Conservation (phyloP, 2,797 vertebrate species). For the Sebastes steindachneri region DNA sequence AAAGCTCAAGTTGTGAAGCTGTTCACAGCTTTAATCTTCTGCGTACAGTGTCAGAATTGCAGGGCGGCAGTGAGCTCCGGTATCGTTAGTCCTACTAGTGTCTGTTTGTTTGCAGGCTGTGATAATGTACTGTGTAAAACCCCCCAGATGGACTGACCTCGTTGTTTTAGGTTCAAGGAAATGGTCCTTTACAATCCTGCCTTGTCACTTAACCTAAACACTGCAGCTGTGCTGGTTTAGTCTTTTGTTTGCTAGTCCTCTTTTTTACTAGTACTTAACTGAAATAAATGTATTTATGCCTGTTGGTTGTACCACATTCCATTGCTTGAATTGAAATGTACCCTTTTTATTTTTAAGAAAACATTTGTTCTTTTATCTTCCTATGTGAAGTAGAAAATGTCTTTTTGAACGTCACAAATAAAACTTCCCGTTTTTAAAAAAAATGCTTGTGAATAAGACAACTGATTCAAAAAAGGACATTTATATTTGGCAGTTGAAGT, state of each 20-base stretch:
- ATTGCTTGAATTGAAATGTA: slow-evolving; percentile 73
- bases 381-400: slow-evolving; percentile 78
- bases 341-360: slow-evolving; percentile 65
- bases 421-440: slow-evolving; percentile 70
- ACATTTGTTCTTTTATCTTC: slow-evolving; percentile 69
- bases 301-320: slow-evolving; percentile 85
- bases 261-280: slow-evolving; percentile 92
- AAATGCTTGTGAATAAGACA: slow-evolving; percentile 29
- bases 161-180: slow-evolving; percentile 85
- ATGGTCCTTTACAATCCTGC: slow-evolving; percentile 85
- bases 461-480: slow-evolving; percentile 58
- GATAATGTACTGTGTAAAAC: slow-evolving; percentile 87
- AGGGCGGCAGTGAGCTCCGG: slow-evolving; percentile 71
- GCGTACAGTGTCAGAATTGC: slow-evolving; percentile 2
- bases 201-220: slow-evolving; percentile 83
- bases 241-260: slow-evolving; percentile 45
- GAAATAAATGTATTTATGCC: slow-evolving; percentile 88
- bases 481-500: slow-evolving; percentile 70
- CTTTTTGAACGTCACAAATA: slow-evolving; percentile 78
- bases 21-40: slow-evolving; percentile 6
- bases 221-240: slow-evolving; percentile 91
- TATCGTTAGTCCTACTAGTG: slow-evolving; percentile 86
- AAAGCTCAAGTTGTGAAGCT: slow-evolving; percentile 95
- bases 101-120: slow-evolving; percentile 89
- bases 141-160: slow-evolving; percentile 85